Evolutionary conservation across 2,113 vertebrate species (phyloP), one percentile per base, ranked within the genome.

Genomic region (Loxodonta africana): DNA sequence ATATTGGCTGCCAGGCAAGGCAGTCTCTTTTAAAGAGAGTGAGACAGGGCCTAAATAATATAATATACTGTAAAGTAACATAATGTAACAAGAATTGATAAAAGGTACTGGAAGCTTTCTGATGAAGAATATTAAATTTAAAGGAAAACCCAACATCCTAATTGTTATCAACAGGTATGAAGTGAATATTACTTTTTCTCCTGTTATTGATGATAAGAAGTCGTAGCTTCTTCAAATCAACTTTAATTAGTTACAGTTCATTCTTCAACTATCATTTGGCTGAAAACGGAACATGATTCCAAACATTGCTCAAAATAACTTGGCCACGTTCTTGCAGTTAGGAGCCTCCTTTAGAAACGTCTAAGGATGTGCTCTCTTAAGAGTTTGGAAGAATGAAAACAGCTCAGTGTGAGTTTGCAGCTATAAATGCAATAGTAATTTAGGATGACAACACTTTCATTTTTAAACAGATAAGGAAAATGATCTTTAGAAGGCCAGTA

Each of bases 401-500:
- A 41, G 60, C 20, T 89, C 69, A 46, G 9, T 30, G 2, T 21
- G 46, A 21, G 26, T 74, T 60, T 88, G 62, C 5, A 69, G 62
- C 2, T 80, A 53, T 41, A 91, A 67, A 83, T 69, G n/a, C 21
- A 25, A 77, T 20, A 4, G 12, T 78, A 83, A 85, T 77, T 91
- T 91, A 37, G 20, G 46, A 82, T 83, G 91, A 87, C 76, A 93
- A 21, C n/a, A 51, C 23, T 84, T 88, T 88, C 37, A 53, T 30
- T 95, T 96, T 95, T 53, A 65, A 94, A 83, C 10, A 89, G 33
- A 67, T 46, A 83, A 85, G 25, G 14, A 57, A 91, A 92, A 63
- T 26, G 23, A 81, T 82, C 78, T 90, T 63, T 63, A 88, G 60
- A 94, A 97, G 37, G 12, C 23, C 9, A 26, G 20, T 44, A 44